Percentiles rank a stretch among this genome's conserved stretches.
phyloP scores from a whole-genome alignment of 2,113 vertebrate genomes.

The Oreotrochilus melanogaster region DNA sequence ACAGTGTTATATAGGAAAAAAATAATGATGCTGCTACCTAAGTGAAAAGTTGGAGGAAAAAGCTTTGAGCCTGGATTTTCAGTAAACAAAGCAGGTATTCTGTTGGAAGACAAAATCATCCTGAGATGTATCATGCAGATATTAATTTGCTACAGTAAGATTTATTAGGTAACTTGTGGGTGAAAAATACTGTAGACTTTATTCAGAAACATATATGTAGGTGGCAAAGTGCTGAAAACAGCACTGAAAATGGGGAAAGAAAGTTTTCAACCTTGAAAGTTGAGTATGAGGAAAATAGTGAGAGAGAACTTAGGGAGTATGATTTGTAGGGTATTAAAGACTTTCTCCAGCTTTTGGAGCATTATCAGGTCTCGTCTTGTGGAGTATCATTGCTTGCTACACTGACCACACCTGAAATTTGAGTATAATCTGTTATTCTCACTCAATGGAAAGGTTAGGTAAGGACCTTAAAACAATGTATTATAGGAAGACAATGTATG shows the following conservation, averaged over 20 bases:
- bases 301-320: background rate
- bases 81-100: background rate
- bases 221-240: background rate
- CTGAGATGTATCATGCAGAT: background rate
- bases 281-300: background rate
- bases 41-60: background rate
- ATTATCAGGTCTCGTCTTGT: background rate
- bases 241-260: background rate
- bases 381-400: background rate
- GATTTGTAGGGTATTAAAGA: background rate
- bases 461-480: background rate
- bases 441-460: background rate
- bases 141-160: background rate
- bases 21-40: background rate
- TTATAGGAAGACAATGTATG: background rate
- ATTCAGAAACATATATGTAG: background rate
- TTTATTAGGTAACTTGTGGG: background rate
- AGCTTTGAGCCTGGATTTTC: background rate
- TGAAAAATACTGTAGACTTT: background rate
- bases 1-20: background rate
- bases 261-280: background rate
- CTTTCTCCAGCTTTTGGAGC: background rate
- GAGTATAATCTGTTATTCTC: background rate
- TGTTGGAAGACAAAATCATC: background rate
- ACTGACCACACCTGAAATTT: background rate